Percentiles rank a stretch among this genome's conserved stretches.
Conservation (phyloP, 2,113 vertebrate genomes). For the Chaenogobius annularis region DNA sequence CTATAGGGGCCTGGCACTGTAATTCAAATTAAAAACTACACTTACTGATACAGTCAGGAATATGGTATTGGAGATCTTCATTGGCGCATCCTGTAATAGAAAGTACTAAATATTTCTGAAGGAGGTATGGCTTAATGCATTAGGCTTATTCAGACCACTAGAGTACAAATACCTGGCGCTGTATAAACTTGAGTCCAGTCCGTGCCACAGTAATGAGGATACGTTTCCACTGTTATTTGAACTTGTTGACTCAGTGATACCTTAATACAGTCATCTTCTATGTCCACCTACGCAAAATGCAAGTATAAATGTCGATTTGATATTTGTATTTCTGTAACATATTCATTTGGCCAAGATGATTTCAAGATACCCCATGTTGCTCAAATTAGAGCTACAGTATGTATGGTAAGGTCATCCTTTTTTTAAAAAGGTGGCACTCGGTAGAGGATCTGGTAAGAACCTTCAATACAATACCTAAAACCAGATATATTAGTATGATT, state of each 20-base stretch:
- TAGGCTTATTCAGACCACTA: not conserved
- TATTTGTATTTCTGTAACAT: not conserved
- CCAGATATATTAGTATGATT: not conserved
- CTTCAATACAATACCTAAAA: not conserved
- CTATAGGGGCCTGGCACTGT: not conserved
- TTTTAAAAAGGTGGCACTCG: not conserved
- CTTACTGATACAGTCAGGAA: slow-evolving; percentile 87
- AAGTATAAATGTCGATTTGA: not conserved
- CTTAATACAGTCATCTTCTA: slow-evolving; percentile 81
- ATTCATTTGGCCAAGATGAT: not conserved
- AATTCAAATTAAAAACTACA: not conserved
- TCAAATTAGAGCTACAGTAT: not conserved
- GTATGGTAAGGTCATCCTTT: not conserved
- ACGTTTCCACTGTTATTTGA: slow-evolving; percentile 80
- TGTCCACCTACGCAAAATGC: slow-evolving; percentile 73
- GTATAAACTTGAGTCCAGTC: slow-evolving; percentile 71
- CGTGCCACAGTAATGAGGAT: slow-evolving; percentile 83
- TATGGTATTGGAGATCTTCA: slow-evolving; percentile 75
- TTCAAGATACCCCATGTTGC: not conserved
- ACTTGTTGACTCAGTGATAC: slow-evolving; percentile 77
- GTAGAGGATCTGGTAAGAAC: not conserved
- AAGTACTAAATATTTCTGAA: not conserved
- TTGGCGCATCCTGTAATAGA: slow-evolving; percentile 80
- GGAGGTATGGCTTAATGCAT: not conserved
- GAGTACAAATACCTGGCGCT: slow-evolving; percentile 77